phyloP scores from a whole-genome alignment of 2,797 vertebrate genomes.

The Microctenopoma lineatum region DNA sequence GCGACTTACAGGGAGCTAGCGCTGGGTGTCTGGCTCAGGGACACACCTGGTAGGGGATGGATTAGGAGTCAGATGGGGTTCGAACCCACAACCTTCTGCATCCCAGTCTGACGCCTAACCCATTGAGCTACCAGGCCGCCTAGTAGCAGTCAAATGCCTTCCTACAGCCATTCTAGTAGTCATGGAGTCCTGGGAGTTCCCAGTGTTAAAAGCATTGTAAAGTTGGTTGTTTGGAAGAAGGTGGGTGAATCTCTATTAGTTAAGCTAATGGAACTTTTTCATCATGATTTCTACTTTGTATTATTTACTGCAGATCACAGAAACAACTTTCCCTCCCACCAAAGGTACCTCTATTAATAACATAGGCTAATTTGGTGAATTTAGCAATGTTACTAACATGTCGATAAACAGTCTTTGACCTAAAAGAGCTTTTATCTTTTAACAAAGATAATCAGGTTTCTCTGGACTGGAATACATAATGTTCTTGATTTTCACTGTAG shows the following conservation, averaged over 20 bases:
- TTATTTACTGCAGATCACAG: conserved; percentile 21
- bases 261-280: conserved; percentile 42
- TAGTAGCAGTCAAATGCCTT: too few species aligned
- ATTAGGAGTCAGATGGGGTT: too few species aligned
- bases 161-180: too few species aligned
- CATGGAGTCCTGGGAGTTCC: too few species aligned
- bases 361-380: conserved; percentile 5
- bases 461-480: not conserved
- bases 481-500: too few species aligned
- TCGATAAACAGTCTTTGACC: conserved; percentile 19
- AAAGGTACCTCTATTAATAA: conserved; percentile 2
- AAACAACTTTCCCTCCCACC: not conserved
- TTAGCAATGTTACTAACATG: conserved; percentile 15
- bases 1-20: too few species aligned
- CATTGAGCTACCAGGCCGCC: too few species aligned
- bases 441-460: conserved; percentile 12
- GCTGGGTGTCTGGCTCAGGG: too few species aligned
- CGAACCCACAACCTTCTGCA: too few species aligned
- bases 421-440: conserved; percentile 21
- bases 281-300: conserved; percentile 36
- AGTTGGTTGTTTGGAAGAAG: conserved; percentile 44
- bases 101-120: too few species aligned
- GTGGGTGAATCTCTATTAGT: conserved; percentile 51
- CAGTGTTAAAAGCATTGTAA: conserved; percentile 33
- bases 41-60: too few species aligned